Evolutionary conservation across 2,797 vertebrate genomes (phyloP), one percentile per base, ranked within the genome.

Genomic region (Danio jaintianensis): DNA sequence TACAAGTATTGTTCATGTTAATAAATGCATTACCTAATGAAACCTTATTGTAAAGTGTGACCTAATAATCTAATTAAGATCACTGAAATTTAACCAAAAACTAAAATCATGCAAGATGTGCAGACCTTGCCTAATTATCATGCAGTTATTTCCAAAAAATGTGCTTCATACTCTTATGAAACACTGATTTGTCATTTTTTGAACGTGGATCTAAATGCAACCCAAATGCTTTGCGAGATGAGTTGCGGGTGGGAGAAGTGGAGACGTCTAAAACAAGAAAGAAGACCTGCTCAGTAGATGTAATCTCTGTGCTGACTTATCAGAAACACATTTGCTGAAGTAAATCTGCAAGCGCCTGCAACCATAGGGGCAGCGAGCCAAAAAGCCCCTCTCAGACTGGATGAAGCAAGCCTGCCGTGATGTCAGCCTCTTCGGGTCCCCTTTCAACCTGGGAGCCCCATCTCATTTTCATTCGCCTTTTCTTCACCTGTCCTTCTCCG

Each of bases 331-430:
- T 80, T 81, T 76, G 45, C 40, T 47, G 47, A 81, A 80, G 59
- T 58, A 79, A 80, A 79, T 64, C 47, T 20, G 38, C 77, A 52
- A 76, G 53, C 56, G 45, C 18, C 20, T 67, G 22, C 75, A 77
- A 72, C 67, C 53, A 73, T 43, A 0, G 84, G 29, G 91, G 90
- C 88, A 88, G 78, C 75, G 78, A 84, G 89, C 91, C 91, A 92
- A 90, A 85, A 79, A 84, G 85, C 87, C 86, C 84, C 47, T 72
- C 86, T 78, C 70, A 86, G 84, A 87, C 91, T 86, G 89, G 89
- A 91, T 88, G 85, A 91, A 91, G 90, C 59, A 90, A 90, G 88
- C 86, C 89, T 91, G 92, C 91, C 90, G 91, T 91, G 87, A 92
- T 90, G 90, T 92, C 92, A 92, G 85, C 84, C 85, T 90, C 87